Evolutionary conservation across 2,113 vertebrate species (phyloP), one percentile per base, ranked within the genome.

Genomic region (Pollachius pollachius): DNA sequence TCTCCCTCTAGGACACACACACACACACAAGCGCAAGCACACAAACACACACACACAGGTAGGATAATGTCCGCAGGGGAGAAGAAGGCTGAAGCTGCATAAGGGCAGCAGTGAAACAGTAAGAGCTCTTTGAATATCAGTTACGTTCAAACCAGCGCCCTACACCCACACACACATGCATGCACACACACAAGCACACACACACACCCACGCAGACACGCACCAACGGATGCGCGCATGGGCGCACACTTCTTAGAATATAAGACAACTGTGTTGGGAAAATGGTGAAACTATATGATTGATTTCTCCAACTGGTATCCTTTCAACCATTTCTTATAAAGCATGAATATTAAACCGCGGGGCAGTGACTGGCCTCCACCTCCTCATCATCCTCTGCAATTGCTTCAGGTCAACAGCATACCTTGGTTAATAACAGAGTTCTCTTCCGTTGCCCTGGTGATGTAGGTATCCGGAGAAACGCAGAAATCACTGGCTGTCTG

Each of bases 401-500:
- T 3, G 41, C 41, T 48, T 48, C 41, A 48, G 41, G 41, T 25
- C 5, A 8, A 23, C 37, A 64, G 59, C 69, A 13, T 81, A 97
- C 96, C 96, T 88, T 94, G 74, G 67, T 91, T 89, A 73, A 97
- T 93, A 80, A 98, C 94, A 0, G 88, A 87, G 5, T 94, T 90
- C 57, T 95, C 94, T 75, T 94, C 92, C 37, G 94, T 94, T 82
- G 94, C 90, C 87, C 89, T 90, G 87, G 93, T 92, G 81, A 98
- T 81, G 0, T 94, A 97, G 67, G 91, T 87, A 80, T 97, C 94
- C 0, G 96, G 96, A 70, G 94, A 93, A 60, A 95, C 89, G 30
- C 96, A 98, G 88, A 98, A 98, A 83, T 98, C 96, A 52, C 96
- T 96, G 88, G 95, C 93, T 41, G 93, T 95, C 96, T 98, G 58